These are phyloP conservation scores for Calycopis cecrops DNA, from an alignment of 1,140 invertebrate genomes.

Conservation along the genomic window DNA sequence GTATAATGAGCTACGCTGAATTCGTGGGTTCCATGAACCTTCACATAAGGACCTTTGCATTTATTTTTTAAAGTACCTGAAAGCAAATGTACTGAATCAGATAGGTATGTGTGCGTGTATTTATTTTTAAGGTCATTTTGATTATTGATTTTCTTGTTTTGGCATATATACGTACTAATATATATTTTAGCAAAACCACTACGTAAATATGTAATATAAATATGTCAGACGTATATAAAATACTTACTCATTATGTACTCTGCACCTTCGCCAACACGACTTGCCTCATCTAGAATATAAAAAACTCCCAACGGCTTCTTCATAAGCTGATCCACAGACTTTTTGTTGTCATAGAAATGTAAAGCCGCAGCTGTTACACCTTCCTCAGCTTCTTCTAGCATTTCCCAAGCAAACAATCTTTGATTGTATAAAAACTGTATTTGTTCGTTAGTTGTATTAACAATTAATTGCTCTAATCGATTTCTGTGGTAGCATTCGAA, in stretches of 20 bases:
- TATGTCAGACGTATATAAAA: too few species aligned
- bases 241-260: conserved; percentile 70
- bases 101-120: too few species aligned
- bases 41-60: conserved; percentile 77
- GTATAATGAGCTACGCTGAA: conserved; percentile 90
- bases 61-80: conserved; percentile 74
- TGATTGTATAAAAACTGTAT: conserved; percentile 93
- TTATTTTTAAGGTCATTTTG: too few species aligned
- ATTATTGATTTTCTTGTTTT: too few species aligned
- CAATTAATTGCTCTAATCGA: conserved; percentile 89
- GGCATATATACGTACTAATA: too few species aligned
- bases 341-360: conserved; percentile 91
- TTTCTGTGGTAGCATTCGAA: conserved; percentile 94
- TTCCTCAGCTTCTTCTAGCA: conserved; percentile 91
- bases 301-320: conserved; percentile 90
- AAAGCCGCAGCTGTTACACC: conserved; percentile 82
- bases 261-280: conserved; percentile 79
- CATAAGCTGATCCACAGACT: conserved; percentile 89
- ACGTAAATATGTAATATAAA: too few species aligned
- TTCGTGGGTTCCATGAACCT: conserved; percentile 78
- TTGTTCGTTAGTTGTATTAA: conserved; percentile 93
- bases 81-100: too few species aligned
- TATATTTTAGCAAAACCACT: too few species aligned
- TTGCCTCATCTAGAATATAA: conserved; percentile 92
- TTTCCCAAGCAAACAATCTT: conserved; percentile 91